phyloP scores from a whole-genome alignment of 1,140 invertebrate genomes.

The Vanessa tameamea region DNA sequence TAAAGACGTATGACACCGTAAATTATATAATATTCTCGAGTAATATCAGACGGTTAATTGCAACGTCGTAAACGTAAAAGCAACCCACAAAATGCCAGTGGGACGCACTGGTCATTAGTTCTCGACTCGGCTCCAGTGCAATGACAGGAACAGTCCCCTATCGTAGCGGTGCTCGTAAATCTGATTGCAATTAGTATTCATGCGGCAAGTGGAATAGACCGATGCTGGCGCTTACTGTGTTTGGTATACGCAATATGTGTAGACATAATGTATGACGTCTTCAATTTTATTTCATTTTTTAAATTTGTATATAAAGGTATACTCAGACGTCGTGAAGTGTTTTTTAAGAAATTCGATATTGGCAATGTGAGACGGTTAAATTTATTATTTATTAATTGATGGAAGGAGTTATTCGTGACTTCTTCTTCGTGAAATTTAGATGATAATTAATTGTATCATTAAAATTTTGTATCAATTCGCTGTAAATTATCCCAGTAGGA shows the following conservation, averaged over 20 bases:
- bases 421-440: too few relatives aligned
- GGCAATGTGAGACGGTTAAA: too few relatives aligned
- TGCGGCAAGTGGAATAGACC: conserved; percentile 14
- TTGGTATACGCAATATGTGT: conserved; percentile 9
- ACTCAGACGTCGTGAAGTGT: too few relatives aligned
- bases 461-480: too few relatives aligned
- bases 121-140: conserved; percentile 2
- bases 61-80: background rate
- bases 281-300: background rate
- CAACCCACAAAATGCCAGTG: conserved; percentile 10
- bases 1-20: too few relatives aligned
- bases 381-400: too few relatives aligned
- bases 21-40: too few relatives aligned
- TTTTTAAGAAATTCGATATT: too few relatives aligned
- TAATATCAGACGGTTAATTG: too few relatives aligned
- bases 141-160: conserved; percentile 8
- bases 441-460: too few relatives aligned
- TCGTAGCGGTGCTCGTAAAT: conserved; percentile 20
- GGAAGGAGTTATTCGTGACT: too few relatives aligned
- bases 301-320: background rate
- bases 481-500: too few relatives aligned
- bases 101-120: conserved; percentile 19
- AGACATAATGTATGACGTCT: background rate
- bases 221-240: background rate
- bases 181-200: conserved; percentile 31